These are phyloP conservation scores for Martes martes DNA, from an alignment of 2,113 vertebrate species.

Conservation along the genomic window DNA sequence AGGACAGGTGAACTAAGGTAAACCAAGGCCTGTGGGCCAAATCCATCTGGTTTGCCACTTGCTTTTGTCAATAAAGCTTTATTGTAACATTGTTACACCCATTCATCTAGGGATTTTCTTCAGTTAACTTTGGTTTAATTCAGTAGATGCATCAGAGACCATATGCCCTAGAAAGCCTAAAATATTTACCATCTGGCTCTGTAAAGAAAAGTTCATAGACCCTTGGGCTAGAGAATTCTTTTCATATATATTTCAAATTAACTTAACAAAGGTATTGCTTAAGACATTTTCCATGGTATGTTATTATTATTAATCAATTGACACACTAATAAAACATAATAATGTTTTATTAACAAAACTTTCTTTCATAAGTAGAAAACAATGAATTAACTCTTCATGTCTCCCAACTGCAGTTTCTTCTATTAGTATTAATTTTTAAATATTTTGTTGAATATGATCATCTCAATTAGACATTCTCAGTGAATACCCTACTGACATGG, in stretches of 20 bases:
- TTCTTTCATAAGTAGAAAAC: not conserved
- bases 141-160: not conserved
- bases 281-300: not conserved
- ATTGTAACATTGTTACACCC: not conserved
- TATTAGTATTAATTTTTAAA: not conserved
- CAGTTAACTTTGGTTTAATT: not conserved
- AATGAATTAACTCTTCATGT: not conserved
- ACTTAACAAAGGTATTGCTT: not conserved
- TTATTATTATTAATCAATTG: not conserved
- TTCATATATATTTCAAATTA: not conserved
- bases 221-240: not conserved
- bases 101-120: not conserved
- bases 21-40: not conserved
- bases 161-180: not conserved
- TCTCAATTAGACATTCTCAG: not conserved
- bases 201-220: not conserved
- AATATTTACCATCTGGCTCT: not conserved
- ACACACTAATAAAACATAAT: not conserved
- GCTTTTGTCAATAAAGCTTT: not conserved
- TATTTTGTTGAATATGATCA: not conserved
- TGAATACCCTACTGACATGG: not conserved
- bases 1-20: not conserved
- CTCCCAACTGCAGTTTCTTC: not conserved
- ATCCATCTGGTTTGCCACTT: not conserved
- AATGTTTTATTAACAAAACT: conserved; percentile 2